Conservation (phyloP, 2,888 invertebrate genomes). For the Congeria kusceri region DNA sequence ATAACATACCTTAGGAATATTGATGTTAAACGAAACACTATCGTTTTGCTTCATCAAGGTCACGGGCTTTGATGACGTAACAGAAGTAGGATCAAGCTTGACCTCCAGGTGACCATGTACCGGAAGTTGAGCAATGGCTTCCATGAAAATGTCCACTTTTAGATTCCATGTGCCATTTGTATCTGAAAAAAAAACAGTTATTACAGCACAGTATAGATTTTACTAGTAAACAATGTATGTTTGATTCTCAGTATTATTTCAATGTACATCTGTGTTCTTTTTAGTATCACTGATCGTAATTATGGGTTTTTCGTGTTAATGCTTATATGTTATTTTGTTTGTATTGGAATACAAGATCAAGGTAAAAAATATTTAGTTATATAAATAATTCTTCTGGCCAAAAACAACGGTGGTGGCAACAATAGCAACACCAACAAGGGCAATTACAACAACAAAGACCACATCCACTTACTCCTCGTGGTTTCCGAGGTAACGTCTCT, state of each 20-base stretch:
- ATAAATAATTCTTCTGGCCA: too few relatives aligned
- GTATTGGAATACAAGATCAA: too few relatives aligned
- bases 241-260: too few relatives aligned
- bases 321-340: too few relatives aligned
- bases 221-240: too few relatives aligned
- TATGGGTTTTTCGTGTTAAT: too few relatives aligned
- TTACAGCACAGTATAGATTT: too few relatives aligned
- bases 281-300: too few relatives aligned
- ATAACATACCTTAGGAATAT: conserved; percentile 56
- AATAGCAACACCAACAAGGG: too few relatives aligned
- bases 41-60: conserved; percentile 44
- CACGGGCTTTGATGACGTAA: conserved; percentile 46
- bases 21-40: conserved; percentile 43
- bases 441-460: not conserved
- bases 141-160: conserved; percentile 62
- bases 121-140: conserved; percentile 35
- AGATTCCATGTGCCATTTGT: conserved; percentile 67
- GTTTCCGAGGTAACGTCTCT: conserved; percentile 87
- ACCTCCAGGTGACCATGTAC: conserved; percentile 62
- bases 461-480: conserved; percentile 61
- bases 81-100: conserved; percentile 56
- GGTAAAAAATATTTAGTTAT: too few relatives aligned
- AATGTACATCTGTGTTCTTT: too few relatives aligned
- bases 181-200: conserved; percentile 41
- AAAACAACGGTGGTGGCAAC: too few relatives aligned